A percentile compares a stretch with the other conserved stretches of the same genome.
phyloP scores from a whole-genome alignment of 2,888 invertebrate genomes.

The Crocallis elinguaria region DNA sequence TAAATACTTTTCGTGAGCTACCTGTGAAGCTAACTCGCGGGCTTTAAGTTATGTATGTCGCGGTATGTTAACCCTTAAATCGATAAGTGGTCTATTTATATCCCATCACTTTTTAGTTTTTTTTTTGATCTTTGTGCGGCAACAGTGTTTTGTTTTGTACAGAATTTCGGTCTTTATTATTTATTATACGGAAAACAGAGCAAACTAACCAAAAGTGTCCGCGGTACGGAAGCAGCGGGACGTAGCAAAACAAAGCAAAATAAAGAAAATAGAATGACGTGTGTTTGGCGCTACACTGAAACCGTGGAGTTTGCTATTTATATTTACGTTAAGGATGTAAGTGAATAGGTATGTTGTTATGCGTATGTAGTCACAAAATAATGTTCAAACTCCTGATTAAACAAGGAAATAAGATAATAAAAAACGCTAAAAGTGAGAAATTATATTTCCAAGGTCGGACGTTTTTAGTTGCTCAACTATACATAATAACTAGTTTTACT shows the following conservation, averaged over 20 bases:
- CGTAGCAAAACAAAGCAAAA: constrained; percentile 73
- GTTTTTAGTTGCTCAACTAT: no score
- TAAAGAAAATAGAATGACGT: constrained; percentile 77
- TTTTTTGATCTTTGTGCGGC: neutral
- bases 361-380: neutral
- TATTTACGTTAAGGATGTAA: constrained; percentile 16
- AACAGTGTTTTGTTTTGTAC: constrained; percentile 27
- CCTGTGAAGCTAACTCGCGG: no score
- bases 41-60: no score
- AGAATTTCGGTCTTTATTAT: constrained; percentile 69
- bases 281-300: constrained; percentile 58
- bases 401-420: neutral
- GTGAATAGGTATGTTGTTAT: constrained; percentile 8
- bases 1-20: no score
- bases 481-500: no score
- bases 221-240: constrained; percentile 79
- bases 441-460: no score
- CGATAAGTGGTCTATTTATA: constrained; percentile 3
- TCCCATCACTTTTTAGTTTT: neutral
- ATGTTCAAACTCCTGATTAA: neutral
- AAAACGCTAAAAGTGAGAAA: no score
- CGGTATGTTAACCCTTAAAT: constrained; percentile 39
- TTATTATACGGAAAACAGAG: constrained; percentile 81
- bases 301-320: constrained; percentile 49
- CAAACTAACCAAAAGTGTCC: constrained; percentile 84